Conservation (phyloP, 2,113 vertebrate genomes). For the Sceloporus undulatus region DNA sequence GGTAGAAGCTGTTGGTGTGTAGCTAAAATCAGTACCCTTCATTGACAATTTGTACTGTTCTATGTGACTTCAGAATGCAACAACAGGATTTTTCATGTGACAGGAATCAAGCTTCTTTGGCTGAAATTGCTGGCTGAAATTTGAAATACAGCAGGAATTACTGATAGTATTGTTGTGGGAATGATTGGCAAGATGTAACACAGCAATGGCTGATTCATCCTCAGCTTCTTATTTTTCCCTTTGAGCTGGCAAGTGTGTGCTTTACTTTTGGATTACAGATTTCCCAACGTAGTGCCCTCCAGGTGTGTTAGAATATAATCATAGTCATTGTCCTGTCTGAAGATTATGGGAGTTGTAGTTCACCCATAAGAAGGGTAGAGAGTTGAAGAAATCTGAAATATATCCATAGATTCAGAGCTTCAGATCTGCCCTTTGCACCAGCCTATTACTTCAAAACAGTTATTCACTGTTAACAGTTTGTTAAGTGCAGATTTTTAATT, state of each 20-base stretch:
- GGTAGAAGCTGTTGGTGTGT: not conserved
- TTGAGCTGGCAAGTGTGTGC: not conserved
- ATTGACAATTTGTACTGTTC: not conserved
- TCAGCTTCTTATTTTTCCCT: not conserved
- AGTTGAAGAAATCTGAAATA: not conserved
- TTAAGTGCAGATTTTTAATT: conserved; percentile 23
- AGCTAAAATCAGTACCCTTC: not conserved
- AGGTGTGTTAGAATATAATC: not conserved
- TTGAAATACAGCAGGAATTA: not conserved
- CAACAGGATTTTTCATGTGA: not conserved
- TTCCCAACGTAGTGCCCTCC: not conserved
- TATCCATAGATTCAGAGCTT: not conserved
- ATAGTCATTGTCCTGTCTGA: not conserved
- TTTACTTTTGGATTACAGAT: not conserved
- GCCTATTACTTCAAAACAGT: not conserved
- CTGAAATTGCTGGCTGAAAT: not conserved
- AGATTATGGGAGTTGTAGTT: not conserved
- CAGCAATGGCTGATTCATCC: not conserved
- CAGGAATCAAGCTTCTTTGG: not conserved
- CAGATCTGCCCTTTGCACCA: not conserved
- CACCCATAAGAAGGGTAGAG: not conserved
- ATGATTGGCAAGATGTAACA: not conserved
- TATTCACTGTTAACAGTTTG: conserved; percentile 6
- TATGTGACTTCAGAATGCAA: not conserved
- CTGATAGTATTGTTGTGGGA: not conserved